Evolutionary conservation across 2,113 vertebrate species (phyloP).

Genomic region (Hymenochirus boettgeri): DNA sequence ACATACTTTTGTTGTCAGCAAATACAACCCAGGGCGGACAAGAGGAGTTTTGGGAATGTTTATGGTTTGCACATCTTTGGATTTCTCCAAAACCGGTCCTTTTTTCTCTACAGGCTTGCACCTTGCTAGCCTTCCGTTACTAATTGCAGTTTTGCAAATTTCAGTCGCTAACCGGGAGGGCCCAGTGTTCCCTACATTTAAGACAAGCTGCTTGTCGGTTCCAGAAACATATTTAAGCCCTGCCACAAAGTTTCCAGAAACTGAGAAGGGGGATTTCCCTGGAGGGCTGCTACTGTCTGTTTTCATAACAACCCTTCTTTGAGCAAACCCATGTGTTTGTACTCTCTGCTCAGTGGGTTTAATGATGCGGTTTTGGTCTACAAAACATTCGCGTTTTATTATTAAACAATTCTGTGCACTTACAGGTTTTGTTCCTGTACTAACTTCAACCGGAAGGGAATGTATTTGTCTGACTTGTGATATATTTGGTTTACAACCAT

Average conservation of each 20-base stretch:
- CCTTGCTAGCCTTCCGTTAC: background rate
- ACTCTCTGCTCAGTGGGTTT: background rate
- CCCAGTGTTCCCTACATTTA: conserved; percentile 10
- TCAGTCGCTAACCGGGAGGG: background rate
- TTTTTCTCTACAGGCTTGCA: conserved; percentile 13
- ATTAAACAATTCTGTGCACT: conserved; percentile 11
- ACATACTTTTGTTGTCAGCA: conserved; percentile 27
- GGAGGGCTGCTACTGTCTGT: conserved; percentile 16
- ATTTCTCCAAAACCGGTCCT: conserved; percentile 12
- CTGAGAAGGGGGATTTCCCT: conserved; percentile 41
- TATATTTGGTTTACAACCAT: conserved; percentile 27
- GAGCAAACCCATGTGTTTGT: background rate
- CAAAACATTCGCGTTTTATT: conserved; percentile 1
- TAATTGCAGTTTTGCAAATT: background rate
- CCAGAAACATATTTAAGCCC: conserved; percentile 44
- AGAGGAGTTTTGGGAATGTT: conserved; percentile 6
- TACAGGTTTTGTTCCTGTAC: background rate
- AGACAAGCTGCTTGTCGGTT: conserved; percentile 35
- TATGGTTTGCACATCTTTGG: conserved; percentile 16
- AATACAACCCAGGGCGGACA: conserved; percentile 18
- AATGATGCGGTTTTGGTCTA: conserved; percentile 13
- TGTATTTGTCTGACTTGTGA: conserved; percentile 4
- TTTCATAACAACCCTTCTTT: background rate
- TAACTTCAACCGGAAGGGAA: conserved; percentile 37
- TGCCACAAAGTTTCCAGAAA: conserved; percentile 45